Evolutionary conservation across 1,140 invertebrate genomes (phyloP), one percentile per base, ranked within the genome.

Genomic region (Caenorhabditis inopinata): DNA sequence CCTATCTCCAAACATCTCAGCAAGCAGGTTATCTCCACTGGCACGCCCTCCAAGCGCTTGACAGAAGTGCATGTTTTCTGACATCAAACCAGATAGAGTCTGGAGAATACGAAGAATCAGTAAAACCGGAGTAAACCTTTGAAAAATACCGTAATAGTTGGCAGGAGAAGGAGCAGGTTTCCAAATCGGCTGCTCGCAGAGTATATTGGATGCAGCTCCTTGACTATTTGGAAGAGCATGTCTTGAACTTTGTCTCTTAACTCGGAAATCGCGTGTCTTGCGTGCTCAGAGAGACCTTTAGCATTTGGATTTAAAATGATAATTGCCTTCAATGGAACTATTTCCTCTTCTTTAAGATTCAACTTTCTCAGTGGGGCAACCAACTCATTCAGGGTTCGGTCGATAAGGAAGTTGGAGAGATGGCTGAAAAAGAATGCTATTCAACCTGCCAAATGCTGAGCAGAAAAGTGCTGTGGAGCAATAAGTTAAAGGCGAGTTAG

Each of bases 301-400:
- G 87, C 38, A 88, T 87, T 88, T 79, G 86, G 87, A 85, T 88
- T 85, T 16, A 88, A 78, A 23, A 87, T 87, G 35, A 88, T 88
- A 47, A 88, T 88, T 11, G 87, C 87, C 47, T 88, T 88, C 2
- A 88, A 51, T 9, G 87, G 85, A 14, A 88, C 87, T 27, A 88
- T 85, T 80, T 88, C 87, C 73, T 88, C 87, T 68, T 88, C 87
- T 16, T 84, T 82, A 21, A 88, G 74, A 47, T 86, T 83, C 32
- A 88, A 58, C 75, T 88, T 88, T 25, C 87, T 68, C 45, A 88
- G 32, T 3, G 87, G 87, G 7, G 49, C 83, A 5, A 88, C 87
- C 46, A 88, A 75, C 62, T 88, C 87, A 79, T 88, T 88, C 14
- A 88, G 73, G 1, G 86, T 88, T 47, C 87, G 76, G 77, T 87